phyloP scores from a whole-genome alignment of 2,113 vertebrate species.

The Abramis brama region DNA sequence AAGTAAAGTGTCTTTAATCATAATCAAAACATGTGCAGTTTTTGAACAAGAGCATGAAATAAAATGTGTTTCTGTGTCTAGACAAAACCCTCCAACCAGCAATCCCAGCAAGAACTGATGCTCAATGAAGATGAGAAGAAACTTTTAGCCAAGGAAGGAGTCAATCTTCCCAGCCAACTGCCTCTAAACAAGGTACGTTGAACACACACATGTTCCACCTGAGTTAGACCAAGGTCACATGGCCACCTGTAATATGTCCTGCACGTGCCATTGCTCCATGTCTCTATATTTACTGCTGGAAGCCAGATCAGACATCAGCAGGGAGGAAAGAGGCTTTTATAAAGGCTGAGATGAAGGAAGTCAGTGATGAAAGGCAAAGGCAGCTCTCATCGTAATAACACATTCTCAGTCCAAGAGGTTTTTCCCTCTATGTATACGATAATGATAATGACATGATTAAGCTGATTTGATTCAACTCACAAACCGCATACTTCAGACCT shows the following conservation, averaged over 20 bases:
- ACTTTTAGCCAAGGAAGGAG: constrained; percentile 89
- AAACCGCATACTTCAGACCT: not conserved
- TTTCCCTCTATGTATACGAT: not conserved
- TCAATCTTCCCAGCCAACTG: constrained; percentile 84
- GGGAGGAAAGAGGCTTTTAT: not conserved
- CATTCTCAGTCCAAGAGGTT: not conserved
- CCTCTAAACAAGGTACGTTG: constrained; percentile 90
- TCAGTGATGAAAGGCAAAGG: constrained; percentile 25
- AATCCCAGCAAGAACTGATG: constrained; percentile 81
- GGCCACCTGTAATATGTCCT: not conserved
- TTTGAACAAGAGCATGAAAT: not conserved
- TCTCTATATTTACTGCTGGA: not conserved
- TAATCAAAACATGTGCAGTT: not conserved
- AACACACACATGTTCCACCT: too few species aligned
- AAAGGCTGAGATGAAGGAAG: constrained; percentile 3
- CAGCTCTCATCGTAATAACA: not conserved
- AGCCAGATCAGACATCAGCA: not conserved
- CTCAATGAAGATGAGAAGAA: constrained; percentile 95
- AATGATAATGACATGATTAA: not conserved
- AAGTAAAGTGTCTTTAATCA: too few species aligned
- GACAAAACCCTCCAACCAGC: constrained; percentile 64
- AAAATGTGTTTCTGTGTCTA: constrained; percentile 49
- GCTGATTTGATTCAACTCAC: not conserved
- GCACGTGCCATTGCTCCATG: not conserved
- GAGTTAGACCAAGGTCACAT: not conserved